These are phyloP conservation scores for Gymnocheta viridis DNA, from an alignment of 2,888 invertebrate genomes.

Conservation along the genomic window DNA sequence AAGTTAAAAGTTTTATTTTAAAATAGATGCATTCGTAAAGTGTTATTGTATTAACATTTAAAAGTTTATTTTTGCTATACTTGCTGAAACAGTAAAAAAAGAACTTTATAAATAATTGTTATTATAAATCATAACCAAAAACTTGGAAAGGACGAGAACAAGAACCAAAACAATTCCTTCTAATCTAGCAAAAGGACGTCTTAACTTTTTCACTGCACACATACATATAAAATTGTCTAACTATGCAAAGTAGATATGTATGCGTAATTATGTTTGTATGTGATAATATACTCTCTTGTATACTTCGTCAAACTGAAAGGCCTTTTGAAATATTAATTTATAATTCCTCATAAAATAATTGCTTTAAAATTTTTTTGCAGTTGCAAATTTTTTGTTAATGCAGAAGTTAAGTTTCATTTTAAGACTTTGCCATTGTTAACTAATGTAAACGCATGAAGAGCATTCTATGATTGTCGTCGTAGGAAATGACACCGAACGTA, in stretches of 20 bases:
- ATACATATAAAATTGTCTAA: neutral
- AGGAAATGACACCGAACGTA: conserved; percentile 6
- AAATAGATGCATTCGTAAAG: conserved; percentile 7
- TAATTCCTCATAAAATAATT: too few relatives aligned
- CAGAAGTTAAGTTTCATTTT: too few relatives aligned
- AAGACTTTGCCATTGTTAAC: too few relatives aligned
- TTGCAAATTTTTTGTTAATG: too few relatives aligned
- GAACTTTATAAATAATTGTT: conserved; percentile 65
- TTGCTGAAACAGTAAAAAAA: conserved; percentile 7
- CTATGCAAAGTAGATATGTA: conserved; percentile 7
- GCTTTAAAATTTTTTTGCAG: too few relatives aligned
- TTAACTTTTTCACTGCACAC: neutral
- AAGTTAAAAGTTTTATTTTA: too few relatives aligned
- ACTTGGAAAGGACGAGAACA: conserved; percentile 30
- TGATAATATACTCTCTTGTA: too few relatives aligned
- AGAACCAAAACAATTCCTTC: conserved; percentile 34
- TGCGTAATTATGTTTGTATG: neutral
- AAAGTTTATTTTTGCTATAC: conserved; percentile 29
- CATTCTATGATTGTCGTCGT: neutral
- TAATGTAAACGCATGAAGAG: too few relatives aligned
- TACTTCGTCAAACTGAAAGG: neutral
- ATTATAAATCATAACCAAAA: conserved; percentile 65
- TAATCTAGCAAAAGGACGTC: conserved; percentile 24
- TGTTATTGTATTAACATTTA: conserved; percentile 30
- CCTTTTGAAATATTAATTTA: neutral